Evolutionary conservation across 1,140 invertebrate species (phyloP).

Genomic region (Sitophilus oryzae): DNA sequence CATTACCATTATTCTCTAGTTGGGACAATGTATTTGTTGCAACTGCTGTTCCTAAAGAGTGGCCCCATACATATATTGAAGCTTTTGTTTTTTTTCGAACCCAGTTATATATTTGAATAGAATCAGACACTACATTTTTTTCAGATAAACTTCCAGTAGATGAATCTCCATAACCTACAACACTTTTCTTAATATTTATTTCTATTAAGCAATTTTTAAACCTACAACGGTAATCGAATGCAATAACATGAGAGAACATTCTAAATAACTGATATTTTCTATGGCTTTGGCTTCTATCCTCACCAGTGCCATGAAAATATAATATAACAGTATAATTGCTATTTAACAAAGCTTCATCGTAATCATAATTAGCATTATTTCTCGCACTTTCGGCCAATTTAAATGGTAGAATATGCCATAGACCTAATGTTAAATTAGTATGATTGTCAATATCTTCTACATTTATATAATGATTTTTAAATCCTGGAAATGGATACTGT

Average conservation of each 20-base stretch:
- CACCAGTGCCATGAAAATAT: conserved; percentile 40
- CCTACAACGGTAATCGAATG: conserved; percentile 69
- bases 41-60: conserved; percentile 38
- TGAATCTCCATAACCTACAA: conserved; percentile 39
- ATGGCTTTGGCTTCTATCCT: conserved; percentile 29
- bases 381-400: conserved; percentile 20
- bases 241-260: conserved; percentile 62
- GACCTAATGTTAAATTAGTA: conserved; percentile 26
- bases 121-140: conserved; percentile 35
- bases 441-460: conserved; percentile 24
- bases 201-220: too few relatives aligned
- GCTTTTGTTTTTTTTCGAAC: conserved; percentile 26
- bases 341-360: conserved; percentile 26
- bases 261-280: conserved; percentile 35
- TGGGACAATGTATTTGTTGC: conserved; percentile 26
- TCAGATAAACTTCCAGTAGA: conserved; percentile 32
- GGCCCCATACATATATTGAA: conserved; percentile 39
- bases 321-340: conserved; percentile 32
- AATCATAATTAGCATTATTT: conserved; percentile 25
- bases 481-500: conserved; percentile 24
- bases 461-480: conserved; percentile 32
- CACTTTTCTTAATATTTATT: conserved; percentile 48
- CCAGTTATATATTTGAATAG: conserved; percentile 36
- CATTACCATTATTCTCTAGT: conserved; percentile 20
- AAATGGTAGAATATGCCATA: conserved; percentile 36